A percentile compares a stretch with the other conserved stretches of the same genome.
phyloP scores from a whole-genome alignment of 2,797 vertebrate species.

The Oreonectes daqikongensis region DNA sequence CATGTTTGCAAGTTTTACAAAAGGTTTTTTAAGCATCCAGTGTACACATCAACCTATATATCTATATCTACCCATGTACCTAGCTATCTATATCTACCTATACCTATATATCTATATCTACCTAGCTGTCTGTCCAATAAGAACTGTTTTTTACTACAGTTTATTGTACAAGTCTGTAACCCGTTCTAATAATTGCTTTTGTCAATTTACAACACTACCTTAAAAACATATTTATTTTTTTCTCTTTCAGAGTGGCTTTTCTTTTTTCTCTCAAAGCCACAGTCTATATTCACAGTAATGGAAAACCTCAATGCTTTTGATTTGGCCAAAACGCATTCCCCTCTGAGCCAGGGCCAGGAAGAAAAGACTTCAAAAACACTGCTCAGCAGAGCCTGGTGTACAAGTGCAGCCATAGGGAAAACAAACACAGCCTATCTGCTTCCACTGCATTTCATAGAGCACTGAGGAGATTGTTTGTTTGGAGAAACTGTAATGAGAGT shows the following conservation, averaged over 20 bases:
- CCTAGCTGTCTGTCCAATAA: no score
- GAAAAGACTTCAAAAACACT: constrained; percentile 57
- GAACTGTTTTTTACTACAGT: no score
- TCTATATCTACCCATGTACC: no score
- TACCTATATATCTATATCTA: no score
- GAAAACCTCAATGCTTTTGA: constrained; percentile 64
- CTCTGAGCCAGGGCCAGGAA: constrained; percentile 61
- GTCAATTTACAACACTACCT: background rate
- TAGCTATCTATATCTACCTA: no score
- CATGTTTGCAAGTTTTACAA: background rate
- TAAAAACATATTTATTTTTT: no score
- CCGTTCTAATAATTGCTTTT: no score
- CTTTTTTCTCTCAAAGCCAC: constrained; percentile 51
- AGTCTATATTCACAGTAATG: constrained; percentile 55
- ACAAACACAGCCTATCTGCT: constrained; percentile 42
- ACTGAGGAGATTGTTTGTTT: constrained; percentile 34
- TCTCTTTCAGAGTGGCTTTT: constrained; percentile 39
- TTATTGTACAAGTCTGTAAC: no score
- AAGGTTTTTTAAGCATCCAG: background rate
- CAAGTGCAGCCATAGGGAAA: constrained; percentile 27
- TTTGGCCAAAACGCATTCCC: constrained; percentile 61
- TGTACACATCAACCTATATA: no score
- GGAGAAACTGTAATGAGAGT: constrained; percentile 38
- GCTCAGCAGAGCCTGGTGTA: background rate
- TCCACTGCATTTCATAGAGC: constrained; percentile 22